Evolutionary conservation across 2,888 invertebrate species (phyloP).

Genomic region (Aphelenchoides bicaudatus): DNA sequence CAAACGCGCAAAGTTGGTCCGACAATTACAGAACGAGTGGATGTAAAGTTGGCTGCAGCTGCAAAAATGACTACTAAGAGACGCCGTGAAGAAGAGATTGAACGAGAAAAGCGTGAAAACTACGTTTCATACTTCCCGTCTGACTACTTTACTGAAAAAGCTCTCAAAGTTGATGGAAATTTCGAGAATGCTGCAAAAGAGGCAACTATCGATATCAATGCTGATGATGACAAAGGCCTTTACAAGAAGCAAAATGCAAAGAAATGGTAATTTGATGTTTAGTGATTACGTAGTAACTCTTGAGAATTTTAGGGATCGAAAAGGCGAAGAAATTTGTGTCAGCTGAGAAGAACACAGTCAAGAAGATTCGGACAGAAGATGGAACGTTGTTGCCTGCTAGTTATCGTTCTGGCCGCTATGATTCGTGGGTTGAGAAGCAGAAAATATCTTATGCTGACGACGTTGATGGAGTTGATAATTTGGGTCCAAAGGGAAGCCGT

Average conservation of each 20-base stretch:
- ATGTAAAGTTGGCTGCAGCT: no score
- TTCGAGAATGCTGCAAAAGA: conserved; percentile 77
- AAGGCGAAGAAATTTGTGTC: conserved; percentile 88
- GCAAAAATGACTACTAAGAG: conserved; percentile 20
- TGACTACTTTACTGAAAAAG: conserved; percentile 46
- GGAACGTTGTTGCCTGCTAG: conserved; percentile 75
- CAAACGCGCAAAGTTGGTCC: conserved; percentile 5
- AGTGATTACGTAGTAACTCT: not conserved
- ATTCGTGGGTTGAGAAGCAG: conserved; percentile 59
- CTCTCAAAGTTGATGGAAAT: conserved; percentile 42
- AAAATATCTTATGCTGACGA: conserved; percentile 31
- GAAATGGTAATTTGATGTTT: conserved; percentile 36
- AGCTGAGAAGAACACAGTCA: conserved; percentile 54
- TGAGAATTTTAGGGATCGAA: conserved; percentile 74
- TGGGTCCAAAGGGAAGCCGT: conserved; percentile 1
- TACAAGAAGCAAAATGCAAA: conserved; percentile 47
- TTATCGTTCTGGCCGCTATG: conserved; percentile 78
- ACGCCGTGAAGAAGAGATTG: conserved; percentile 25
- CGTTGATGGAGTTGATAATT: conserved; percentile 24
- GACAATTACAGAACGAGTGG: no score
- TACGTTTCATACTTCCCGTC: conserved; percentile 48
- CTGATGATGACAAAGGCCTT: conserved; percentile 69
- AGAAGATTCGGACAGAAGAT: conserved; percentile 88
- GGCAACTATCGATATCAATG: conserved; percentile 78
- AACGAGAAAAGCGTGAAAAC: conserved; percentile 41